Percentiles rank a stretch among this genome's conserved stretches.
phyloP scores from a whole-genome alignment of 30 jellyfish, hydroid and myxozoan species.

The Hydractinia symbiolongicarpus region DNA sequence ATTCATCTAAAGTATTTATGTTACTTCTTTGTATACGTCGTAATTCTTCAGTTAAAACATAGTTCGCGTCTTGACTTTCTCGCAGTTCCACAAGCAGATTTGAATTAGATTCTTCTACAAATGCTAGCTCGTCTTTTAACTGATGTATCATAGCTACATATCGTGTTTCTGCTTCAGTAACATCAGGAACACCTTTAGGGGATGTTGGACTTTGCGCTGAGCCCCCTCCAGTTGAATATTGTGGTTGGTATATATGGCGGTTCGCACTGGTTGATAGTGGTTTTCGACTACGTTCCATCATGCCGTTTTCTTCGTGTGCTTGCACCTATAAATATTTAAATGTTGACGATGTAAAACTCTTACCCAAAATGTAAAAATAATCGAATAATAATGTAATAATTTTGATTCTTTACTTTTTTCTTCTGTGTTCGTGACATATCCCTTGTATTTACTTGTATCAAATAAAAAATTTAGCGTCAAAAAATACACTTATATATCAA shows the following conservation, averaged over 20 bases:
- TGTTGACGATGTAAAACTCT: not conserved
- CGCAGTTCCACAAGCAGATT: conserved; percentile 40
- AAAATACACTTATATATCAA: no score
- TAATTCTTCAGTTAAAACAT: conserved; percentile 29
- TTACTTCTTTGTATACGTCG: conserved; percentile 38
- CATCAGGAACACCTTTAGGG: not conserved
- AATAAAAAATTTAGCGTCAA: no score
- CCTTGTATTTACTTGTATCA: no score
- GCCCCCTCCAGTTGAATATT: not conserved
- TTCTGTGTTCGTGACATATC: not conserved
- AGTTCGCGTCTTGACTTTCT: conserved; percentile 43
- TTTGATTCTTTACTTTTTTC: not conserved
- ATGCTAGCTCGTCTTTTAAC: conserved; percentile 36
- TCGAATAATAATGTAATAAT: not conserved
- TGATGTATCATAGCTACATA: not conserved
- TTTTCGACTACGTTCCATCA: conserved; percentile 14
- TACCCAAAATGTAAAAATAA: not conserved
- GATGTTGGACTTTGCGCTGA: not conserved
- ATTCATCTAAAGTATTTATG: conserved; percentile 37
- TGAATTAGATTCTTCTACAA: conserved; percentile 44
- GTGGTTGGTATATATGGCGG: not conserved
- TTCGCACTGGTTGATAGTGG: not conserved
- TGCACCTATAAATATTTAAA: not conserved
- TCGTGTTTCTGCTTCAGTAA: not conserved
- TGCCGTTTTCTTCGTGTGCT: not conserved